Percentiles rank a stretch among this genome's conserved stretches.
Evolutionary conservation across 2,888 invertebrate species (phyloP).

Genomic region (Drosophila picticornis): DNA sequence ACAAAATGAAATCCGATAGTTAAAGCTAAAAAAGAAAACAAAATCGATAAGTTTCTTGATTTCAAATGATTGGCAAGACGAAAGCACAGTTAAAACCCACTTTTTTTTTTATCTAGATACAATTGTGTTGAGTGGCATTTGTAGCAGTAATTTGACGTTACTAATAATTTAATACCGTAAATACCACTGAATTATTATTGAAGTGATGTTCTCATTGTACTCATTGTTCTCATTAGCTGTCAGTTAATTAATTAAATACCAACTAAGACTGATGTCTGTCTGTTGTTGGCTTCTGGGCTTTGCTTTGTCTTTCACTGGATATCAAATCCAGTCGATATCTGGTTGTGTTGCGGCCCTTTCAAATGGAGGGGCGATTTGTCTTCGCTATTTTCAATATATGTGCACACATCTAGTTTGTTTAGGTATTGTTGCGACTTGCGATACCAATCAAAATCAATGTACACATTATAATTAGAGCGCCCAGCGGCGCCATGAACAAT

Average conservation of each 20-base stretch:
- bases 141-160: not conserved
- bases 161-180: not conserved
- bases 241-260: not conserved
- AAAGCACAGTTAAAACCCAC: not conserved
- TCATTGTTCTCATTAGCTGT: too few relatives aligned
- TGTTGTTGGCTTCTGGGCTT: not conserved
- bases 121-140: not conserved
- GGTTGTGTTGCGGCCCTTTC: not conserved
- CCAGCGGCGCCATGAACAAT: slow-evolving; percentile 9
- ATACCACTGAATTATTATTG: not conserved
- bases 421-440: slow-evolving; percentile 1
- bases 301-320: not conserved
- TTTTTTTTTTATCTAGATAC: not conserved
- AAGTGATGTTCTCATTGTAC: not conserved
- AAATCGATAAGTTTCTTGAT: not conserved
- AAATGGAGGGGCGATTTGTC: not conserved
- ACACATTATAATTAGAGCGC: slow-evolving; percentile 62
- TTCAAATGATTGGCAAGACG: not conserved
- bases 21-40: too few relatives aligned
- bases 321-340: not conserved
- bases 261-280: not conserved
- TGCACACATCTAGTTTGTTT: not conserved
- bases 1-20: too few relatives aligned
- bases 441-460: slow-evolving; percentile 14
- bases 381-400: not conserved